phyloP scores from a whole-genome alignment of 64 coral and sea anemone genomes.

The Dendrophyllia cribrosa region DNA sequence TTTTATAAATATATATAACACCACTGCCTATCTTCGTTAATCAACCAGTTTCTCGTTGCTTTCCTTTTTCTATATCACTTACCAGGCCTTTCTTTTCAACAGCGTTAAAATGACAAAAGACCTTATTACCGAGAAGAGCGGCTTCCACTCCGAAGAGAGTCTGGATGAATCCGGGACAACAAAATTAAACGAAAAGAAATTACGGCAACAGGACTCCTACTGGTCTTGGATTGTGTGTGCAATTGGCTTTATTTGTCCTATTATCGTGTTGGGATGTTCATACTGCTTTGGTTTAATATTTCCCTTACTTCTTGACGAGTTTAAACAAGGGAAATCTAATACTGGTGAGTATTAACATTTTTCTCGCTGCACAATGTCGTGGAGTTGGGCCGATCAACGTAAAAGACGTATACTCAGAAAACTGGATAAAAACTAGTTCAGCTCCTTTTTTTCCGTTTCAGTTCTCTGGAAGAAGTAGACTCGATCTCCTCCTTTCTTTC shows the following conservation, averaged over 20 bases:
- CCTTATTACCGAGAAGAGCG: background rate
- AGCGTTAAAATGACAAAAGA: background rate
- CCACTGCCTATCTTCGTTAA: too few species aligned
- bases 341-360: conserved; percentile 45
- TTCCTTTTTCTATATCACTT: too few species aligned
- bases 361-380: background rate
- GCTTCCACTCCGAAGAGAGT: background rate
- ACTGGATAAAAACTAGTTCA: too few species aligned
- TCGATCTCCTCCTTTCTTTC: too few species aligned
- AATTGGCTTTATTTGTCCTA: conserved; percentile 19
- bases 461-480: too few species aligned
- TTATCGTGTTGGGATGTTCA: conserved; percentile 22
- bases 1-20: too few species aligned
- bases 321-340: conserved; percentile 54
- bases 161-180: background rate
- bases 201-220: conserved; percentile 20
- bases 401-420: too few species aligned
- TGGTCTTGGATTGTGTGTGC: conserved; percentile 61
- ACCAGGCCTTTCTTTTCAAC: too few species aligned
- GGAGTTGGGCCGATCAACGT: background rate
- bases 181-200: background rate
- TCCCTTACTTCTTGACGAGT: conserved; percentile 56
- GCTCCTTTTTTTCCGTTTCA: too few species aligned
- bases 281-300: conserved; percentile 66
- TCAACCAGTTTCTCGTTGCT: too few species aligned